These are phyloP conservation scores for Archegozetes longisetosus DNA, from an alignment of 1,140 invertebrate genomes.

Conservation along the genomic window DNA sequence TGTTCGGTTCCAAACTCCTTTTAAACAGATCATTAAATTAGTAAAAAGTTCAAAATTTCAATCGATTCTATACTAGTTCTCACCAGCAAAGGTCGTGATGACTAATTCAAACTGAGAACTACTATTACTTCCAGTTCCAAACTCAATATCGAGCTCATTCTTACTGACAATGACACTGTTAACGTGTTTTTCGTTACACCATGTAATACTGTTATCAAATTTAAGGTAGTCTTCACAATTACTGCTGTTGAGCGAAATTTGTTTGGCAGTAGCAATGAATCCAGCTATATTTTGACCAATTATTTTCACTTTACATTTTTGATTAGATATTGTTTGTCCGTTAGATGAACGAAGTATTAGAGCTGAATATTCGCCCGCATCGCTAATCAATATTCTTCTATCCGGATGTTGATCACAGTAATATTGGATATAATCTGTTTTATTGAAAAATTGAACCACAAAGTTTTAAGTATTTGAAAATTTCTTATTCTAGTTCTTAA, in stretches of 20 bases:
- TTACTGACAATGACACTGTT: too few species aligned
- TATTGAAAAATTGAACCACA: too few species aligned
- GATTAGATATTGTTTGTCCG: background rate
- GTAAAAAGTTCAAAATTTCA: background rate
- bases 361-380: background rate
- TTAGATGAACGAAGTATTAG: background rate
- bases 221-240: background rate
- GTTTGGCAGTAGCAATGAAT: background rate
- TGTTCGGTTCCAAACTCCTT: background rate
- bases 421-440: background rate
- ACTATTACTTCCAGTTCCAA: background rate
- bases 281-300: background rate
- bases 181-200: too few species aligned
- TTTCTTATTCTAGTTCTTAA: too few species aligned
- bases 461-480: too few species aligned
- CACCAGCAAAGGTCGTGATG: background rate
- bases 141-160: background rate
- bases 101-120: background rate
- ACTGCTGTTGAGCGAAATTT: background rate
- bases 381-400: background rate
- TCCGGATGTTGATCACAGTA: background rate
- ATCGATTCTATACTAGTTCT: background rate
- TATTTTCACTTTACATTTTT: background rate
- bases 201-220: too few species aligned
- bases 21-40: background rate